Base-by-base conservation (phyloP, 2,797 vertebrate genomes). In the Gastrophryne carolinensis region DNA sequence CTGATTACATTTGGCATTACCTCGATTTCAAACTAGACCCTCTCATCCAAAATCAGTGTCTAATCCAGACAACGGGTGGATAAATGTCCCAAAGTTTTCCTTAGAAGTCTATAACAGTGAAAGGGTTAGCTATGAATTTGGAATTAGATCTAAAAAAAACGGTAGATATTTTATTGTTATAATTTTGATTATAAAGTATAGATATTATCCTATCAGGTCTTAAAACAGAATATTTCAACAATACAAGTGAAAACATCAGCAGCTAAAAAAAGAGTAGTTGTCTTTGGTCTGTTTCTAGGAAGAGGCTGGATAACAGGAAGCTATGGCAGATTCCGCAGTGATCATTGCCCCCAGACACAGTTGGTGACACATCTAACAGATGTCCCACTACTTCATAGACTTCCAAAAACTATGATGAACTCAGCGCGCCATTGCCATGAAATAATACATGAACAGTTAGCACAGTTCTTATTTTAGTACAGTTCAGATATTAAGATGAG, bases 281-380 rank as follows among this genome's bases (percentile, higher is more conserved):
- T 44, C 72, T 78, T 75, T 75, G 62, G 60, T 65, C 72, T 71
- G 56, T 83, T 86, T 82, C 74, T 82, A 37, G 77, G 84, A 84
- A 79, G 10, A 84, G 81, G 80, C 75, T 77, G 12, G 63, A 78
- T 84, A 87, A 85, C 82, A 87, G 86, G 82, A 88, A 89, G 81
- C 54, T 73, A 79, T 62, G 79, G 81, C 35, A 73, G 77, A 80
- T 79, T 86, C 85, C 81, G 81, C 65, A 75, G 64, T 68, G 56
- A 72, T 84, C 56, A 73, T 84, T 84, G 83, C 71, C 82, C 81
- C 74, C 79, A 35, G 64, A 84, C 85, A 83, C 78, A 69, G 80
- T 80, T 79, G 80, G 79, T 35, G 76, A 32, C 56, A 78, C 78
- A 83, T 83, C 77, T 79, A 86, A 82, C 80, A 86, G 83, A 83